phyloP scores from a whole-genome alignment of 2,888 invertebrate genomes.

The Meteorus colon region DNA sequence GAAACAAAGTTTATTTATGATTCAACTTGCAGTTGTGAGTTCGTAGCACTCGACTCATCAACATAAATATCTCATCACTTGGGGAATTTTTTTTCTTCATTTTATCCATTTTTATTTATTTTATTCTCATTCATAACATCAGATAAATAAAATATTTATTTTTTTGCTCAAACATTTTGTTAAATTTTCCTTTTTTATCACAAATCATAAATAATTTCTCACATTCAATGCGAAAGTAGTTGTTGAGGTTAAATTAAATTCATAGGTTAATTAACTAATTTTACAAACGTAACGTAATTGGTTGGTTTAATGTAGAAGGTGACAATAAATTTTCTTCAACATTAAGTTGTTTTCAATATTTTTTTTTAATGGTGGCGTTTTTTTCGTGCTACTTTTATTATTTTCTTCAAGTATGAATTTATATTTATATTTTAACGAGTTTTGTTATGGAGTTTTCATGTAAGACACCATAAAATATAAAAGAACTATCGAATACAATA shows the following conservation, averaged over 20 bases:
- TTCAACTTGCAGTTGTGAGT: background rate
- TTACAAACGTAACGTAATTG: background rate
- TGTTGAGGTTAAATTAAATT: background rate
- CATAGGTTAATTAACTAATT: background rate
- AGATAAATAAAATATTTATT: background rate
- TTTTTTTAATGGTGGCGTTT: background rate
- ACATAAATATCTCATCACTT: conserved; percentile 32
- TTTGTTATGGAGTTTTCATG: background rate
- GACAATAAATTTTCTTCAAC: background rate
- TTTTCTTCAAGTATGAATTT: background rate
- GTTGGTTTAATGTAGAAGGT: no score
- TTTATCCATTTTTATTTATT: conserved; percentile 10
- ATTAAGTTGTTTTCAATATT: background rate
- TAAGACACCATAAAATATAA: background rate
- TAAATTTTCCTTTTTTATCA: background rate
- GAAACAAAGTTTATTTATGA: conserved; percentile 44
- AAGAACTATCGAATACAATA: background rate
- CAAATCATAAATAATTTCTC: background rate
- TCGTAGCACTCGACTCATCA: background rate
- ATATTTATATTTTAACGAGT: background rate
- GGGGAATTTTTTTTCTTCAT: background rate
- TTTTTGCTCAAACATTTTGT: background rate
- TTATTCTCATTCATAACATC: background rate
- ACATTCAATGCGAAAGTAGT: background rate
- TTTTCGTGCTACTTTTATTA: background rate